A percentile compares a stretch with the other conserved stretches of the same genome.
Evolutionary conservation across 1,140 invertebrate genomes (phyloP).

Genomic region (Caenorhabditis latens): DNA sequence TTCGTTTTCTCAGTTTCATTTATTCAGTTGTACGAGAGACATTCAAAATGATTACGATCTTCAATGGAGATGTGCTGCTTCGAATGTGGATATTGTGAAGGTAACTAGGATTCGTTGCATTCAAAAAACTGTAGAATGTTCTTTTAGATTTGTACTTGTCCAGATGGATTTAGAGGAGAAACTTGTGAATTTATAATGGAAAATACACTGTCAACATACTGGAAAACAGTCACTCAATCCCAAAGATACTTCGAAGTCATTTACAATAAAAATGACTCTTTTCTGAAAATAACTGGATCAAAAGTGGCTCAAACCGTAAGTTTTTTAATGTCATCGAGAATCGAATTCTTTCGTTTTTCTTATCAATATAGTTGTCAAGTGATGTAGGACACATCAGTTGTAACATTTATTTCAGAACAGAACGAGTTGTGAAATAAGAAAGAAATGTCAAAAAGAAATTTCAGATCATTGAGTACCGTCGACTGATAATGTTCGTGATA

Average conservation of each 20-base stretch:
- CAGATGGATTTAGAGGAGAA: slow-evolving; percentile 37
- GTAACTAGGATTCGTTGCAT: background rate
- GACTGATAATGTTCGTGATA: background rate
- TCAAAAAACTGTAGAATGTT: background rate
- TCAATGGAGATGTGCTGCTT: slow-evolving; percentile 16
- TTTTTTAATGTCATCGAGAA: background rate
- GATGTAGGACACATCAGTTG: too few species aligned
- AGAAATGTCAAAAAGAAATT: background rate
- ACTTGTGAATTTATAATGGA: slow-evolving; percentile 46
- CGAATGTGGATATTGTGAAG: background rate
- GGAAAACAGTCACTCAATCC: background rate
- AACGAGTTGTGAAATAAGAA: background rate
- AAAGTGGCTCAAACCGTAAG: background rate
- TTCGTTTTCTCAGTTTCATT: background rate
- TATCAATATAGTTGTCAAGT: too few species aligned
- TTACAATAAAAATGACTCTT: slow-evolving; percentile 34
- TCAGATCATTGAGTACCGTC: background rate
- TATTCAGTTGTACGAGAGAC: background rate
- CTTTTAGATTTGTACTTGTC: slow-evolving; percentile 29
- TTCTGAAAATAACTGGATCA: background rate
- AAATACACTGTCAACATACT: background rate
- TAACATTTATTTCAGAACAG: too few species aligned
- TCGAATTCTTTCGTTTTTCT: too few species aligned
- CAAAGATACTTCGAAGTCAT: slow-evolving; percentile 39
- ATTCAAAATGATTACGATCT: slow-evolving; percentile 16